Evolutionary conservation across 2,888 invertebrate species (phyloP).

Genomic region (Caenorhabditis japonica): DNA sequence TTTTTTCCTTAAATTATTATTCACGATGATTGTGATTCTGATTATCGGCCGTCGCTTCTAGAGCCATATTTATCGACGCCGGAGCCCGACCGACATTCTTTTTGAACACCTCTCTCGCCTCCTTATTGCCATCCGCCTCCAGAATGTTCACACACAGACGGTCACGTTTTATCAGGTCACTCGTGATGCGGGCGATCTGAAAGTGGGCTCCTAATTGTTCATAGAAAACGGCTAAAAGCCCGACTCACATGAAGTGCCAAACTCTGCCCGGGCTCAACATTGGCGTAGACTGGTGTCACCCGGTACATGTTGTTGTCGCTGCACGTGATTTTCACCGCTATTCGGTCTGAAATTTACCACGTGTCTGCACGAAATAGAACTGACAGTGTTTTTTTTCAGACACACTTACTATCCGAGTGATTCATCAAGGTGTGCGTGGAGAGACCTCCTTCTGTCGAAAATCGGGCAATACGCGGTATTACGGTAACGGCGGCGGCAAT

Average conservation of each 20-base stretch:
- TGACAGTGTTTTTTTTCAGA: too few species aligned
- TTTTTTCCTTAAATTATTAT: not conserved
- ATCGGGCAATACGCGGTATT: constrained; percentile 54
- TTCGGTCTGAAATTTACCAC: constrained; percentile 44
- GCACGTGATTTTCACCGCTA: constrained; percentile 76
- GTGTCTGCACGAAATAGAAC: too few species aligned
- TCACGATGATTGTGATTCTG: constrained; percentile 34
- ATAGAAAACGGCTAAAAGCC: not conserved
- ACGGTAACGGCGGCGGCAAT: constrained; percentile 60
- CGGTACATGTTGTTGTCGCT: constrained; percentile 73
- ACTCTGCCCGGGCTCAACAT: constrained; percentile 71
- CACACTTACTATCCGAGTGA: constrained; percentile 51
- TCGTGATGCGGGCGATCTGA: constrained; percentile 60
- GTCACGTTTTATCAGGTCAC: constrained; percentile 55
- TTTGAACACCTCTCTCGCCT: constrained; percentile 60
- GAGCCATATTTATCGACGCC: constrained; percentile 51
- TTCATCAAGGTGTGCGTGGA: constrained; percentile 62
- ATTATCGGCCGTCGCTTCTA: constrained; percentile 41
- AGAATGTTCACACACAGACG: constrained; percentile 59
- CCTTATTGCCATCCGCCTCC: constrained; percentile 56
- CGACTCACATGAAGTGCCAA: constrained; percentile 68
- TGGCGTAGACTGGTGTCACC: constrained; percentile 73
- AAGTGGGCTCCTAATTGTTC: constrained; percentile 11
- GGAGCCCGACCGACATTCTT: constrained; percentile 43
- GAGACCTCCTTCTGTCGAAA: constrained; percentile 57